A percentile compares a stretch with the other conserved stretches of the same genome.
Conservation (phyloP, 2,113 vertebrate genomes). For the Aplodontia rufa region DNA sequence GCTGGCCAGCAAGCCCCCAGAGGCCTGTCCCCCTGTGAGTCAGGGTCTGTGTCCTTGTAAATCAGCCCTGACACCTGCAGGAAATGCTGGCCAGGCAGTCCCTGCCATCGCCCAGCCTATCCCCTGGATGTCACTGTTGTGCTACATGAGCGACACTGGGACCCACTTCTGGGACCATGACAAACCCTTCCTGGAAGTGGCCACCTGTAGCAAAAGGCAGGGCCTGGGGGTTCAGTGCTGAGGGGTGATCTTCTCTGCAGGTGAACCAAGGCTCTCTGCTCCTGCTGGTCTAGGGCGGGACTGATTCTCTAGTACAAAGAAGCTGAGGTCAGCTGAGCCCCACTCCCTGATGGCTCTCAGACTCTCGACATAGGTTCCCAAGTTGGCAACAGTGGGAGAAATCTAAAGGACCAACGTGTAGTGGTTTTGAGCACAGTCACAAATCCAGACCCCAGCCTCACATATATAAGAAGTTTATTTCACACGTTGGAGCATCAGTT, state of each 20-base stretch:
- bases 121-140: conserved; percentile 88
- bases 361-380: neutral
- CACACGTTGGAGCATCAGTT: neutral
- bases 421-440: neutral
- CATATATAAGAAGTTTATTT: neutral
- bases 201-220: neutral
- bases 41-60: neutral
- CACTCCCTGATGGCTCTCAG: no score
- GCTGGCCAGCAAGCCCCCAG: neutral
- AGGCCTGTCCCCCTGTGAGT: neutral
- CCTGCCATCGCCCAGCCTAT: conserved; percentile 74
- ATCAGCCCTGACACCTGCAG: neutral
- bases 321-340: neutral
- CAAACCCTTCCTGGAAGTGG: neutral
- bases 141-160: neutral
- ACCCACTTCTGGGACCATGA: neutral
- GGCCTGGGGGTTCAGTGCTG: no score
- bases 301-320: neutral
- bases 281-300: accelerated
- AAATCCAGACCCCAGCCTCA: neutral
- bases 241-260: neutral
- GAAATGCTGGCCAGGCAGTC: neutral
- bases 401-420: no score
- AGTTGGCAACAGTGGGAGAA: neutral
- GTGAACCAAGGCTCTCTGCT: neutral